Evolutionary conservation across 2,888 invertebrate genomes (phyloP).

Genomic region (Deilephila elpenor): DNA sequence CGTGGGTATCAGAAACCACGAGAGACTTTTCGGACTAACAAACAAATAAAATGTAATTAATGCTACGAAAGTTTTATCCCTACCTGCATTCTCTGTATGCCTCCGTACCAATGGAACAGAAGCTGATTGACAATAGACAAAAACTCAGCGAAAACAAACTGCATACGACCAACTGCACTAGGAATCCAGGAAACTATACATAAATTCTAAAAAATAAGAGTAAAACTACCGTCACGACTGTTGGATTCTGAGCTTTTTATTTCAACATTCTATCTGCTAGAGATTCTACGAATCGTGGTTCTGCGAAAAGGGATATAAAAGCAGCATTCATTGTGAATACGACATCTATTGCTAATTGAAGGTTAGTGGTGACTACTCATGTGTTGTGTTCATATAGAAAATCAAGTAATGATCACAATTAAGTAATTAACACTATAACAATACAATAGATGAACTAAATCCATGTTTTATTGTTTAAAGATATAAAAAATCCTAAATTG

Average conservation of each 20-base stretch:
- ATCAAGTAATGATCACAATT: too few relatives aligned
- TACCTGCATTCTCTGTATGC: too few relatives aligned
- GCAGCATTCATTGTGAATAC: neutral
- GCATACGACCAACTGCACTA: neutral
- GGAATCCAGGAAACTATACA: neutral
- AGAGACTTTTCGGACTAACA: too few relatives aligned
- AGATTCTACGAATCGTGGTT: neutral
- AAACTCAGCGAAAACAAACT: neutral
- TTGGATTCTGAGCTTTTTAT: neutral
- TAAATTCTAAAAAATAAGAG: neutral
- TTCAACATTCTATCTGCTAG: slow-evolving; percentile 3
- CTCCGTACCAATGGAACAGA: too few relatives aligned
- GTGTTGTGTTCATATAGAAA: neutral
- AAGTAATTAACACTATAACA: too few relatives aligned
- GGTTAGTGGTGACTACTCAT: neutral
- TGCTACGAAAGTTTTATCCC: too few relatives aligned
- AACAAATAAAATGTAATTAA: too few relatives aligned
- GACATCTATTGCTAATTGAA: neutral
- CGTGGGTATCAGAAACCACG: too few relatives aligned
- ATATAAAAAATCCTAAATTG: too few relatives aligned
- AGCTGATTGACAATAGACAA: too few relatives aligned
- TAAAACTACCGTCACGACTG: neutral
- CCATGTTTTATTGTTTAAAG: too few relatives aligned
- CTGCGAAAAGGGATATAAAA: neutral
- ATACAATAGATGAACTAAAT: too few relatives aligned